phyloP scores from a whole-genome alignment of 2,797 vertebrate genomes.

The Morelia viridis region DNA sequence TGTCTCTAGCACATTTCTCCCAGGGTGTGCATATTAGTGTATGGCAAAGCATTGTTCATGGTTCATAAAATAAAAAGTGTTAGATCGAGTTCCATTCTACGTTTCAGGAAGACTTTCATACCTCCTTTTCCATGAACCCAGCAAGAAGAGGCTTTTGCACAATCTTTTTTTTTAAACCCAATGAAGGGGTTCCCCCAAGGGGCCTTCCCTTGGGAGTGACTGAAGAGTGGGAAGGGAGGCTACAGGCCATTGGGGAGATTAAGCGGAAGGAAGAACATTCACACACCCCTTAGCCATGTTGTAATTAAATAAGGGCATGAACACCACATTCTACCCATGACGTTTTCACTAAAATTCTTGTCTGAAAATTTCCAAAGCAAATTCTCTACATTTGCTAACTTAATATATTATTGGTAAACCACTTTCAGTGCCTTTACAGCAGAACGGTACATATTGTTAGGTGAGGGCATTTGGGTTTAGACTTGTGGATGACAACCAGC shows the following conservation, averaged over 20 bases:
- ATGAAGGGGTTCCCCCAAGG: not conserved
- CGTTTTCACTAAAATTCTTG: not conserved
- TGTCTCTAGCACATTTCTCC: not conserved
- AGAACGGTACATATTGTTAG: not conserved
- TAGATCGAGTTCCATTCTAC: not conserved
- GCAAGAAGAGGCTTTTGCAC: not conserved
- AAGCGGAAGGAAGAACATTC: not conserved
- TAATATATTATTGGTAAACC: not conserved
- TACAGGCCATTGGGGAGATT: not conserved
- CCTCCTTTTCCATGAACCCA: not conserved
- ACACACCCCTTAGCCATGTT: not conserved
- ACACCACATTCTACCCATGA: not conserved
- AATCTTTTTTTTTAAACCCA: too few relatives aligned
- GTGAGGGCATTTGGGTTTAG: not conserved
- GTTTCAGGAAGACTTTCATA: not conserved
- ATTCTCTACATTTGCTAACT: not conserved
- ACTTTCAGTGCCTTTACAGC: not conserved
- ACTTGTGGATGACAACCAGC: not conserved
- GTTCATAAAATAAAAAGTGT: not conserved
- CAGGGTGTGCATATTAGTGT: not conserved
- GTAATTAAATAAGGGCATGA: not conserved
- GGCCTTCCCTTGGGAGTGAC: not conserved
- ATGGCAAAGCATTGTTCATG: not conserved
- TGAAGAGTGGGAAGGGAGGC: not conserved
- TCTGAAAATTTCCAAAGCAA: not conserved